Percentiles rank a stretch among this genome's conserved stretches.
phyloP scores from a whole-genome alignment of 2,797 vertebrate genomes.

The Alosa sapidissima region DNA sequence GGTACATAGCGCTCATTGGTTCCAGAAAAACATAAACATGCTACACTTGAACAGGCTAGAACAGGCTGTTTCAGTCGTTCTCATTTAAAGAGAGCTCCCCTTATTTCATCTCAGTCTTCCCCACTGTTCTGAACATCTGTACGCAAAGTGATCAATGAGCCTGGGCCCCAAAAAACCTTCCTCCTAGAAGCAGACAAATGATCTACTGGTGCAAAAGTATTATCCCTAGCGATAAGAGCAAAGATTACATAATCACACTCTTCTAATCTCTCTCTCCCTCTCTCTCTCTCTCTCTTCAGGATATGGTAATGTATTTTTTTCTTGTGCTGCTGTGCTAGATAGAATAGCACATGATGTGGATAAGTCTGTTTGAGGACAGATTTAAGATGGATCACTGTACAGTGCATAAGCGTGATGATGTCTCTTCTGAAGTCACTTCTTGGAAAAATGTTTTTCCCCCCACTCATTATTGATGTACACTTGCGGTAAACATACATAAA shows the following conservation, averaged over 20 bases:
- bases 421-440: background rate
- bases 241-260: constrained; percentile 2
- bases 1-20: background rate
- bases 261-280: background rate
- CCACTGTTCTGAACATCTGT: background rate
- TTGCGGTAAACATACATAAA: background rate
- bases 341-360: background rate
- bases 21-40: background rate
- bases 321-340: background rate
- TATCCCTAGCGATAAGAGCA: background rate
- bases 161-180: background rate
- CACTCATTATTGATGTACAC: background rate
- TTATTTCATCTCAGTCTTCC: background rate
- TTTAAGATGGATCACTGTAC: background rate
- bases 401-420: background rate
- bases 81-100: background rate
- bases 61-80: background rate
- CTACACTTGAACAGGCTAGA: background rate
- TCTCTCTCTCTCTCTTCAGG: background rate
- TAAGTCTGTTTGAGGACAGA: background rate
- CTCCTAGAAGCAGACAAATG: background rate
- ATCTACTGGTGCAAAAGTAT: background rate
- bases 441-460: background rate
- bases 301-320: constrained; percentile 2
- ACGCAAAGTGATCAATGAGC: background rate